Percentiles rank a stretch among this genome's conserved stretches.
Conservation (phyloP, 2,113 vertebrate species). For the Agelaius tricolor region DNA sequence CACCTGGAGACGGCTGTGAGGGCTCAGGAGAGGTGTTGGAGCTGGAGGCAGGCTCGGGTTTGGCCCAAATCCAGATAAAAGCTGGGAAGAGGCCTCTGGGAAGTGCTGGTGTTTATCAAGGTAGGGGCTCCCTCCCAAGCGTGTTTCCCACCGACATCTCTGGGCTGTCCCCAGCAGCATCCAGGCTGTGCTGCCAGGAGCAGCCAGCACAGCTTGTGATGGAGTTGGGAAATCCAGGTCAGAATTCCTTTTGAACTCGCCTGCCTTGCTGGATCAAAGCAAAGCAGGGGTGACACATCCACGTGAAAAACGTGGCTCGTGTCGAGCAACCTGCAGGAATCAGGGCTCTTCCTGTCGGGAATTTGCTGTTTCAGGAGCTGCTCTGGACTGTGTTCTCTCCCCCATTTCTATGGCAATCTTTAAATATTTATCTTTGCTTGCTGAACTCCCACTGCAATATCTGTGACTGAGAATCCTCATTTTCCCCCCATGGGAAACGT, state of each 20-base stretch:
- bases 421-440: not conserved
- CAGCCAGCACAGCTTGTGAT: not conserved
- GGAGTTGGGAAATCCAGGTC: not conserved
- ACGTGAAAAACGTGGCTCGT: not conserved
- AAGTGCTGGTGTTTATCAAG: not conserved
- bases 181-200: not conserved
- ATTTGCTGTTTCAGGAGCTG: not conserved
- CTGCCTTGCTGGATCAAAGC: not conserved
- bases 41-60: not conserved
- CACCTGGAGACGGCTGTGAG: fast-evolving
- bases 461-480: not conserved
- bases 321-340: not conserved
- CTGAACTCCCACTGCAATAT: not conserved
- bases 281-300: not conserved
- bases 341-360: not conserved
- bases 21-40: not conserved
- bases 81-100: not conserved
- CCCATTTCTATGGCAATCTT: not conserved
- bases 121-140: not conserved
- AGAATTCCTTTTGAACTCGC: not conserved
- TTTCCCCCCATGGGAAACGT: not conserved
- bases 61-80: not conserved
- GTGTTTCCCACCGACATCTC: fast-evolving
- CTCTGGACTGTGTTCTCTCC: not conserved
- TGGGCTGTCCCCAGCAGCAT: not conserved